Percentiles rank a stretch among this genome's conserved stretches.
phyloP scores from a whole-genome alignment of 2,113 vertebrate genomes.

The Petrocephalus zakoni region DNA sequence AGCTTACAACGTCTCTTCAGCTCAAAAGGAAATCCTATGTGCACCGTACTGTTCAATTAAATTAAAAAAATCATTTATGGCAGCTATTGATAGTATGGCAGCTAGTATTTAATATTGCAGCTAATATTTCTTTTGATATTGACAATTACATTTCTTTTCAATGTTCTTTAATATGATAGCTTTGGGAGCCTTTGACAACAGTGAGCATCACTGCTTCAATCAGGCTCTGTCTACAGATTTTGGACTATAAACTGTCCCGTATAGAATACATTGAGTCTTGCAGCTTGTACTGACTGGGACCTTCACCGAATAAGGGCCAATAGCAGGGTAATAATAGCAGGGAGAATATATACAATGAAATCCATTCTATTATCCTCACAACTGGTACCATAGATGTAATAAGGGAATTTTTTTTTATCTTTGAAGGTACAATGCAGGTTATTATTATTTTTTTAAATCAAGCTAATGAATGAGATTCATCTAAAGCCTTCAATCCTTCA shows the following conservation, averaged over 20 bases:
- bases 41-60: neutral
- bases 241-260: neutral
- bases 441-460: neutral
- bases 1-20: neutral
- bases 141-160: neutral
- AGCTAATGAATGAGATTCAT: neutral
- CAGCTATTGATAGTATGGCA: too few relatives aligned
- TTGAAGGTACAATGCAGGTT: neutral
- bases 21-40: neutral
- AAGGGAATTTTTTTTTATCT: neutral
- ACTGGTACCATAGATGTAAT: neutral
- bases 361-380: neutral
- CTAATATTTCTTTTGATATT: neutral
- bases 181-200: neutral
- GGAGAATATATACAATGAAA: neutral
- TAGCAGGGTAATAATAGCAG: neutral
- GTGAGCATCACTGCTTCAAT: neutral
- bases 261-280: neutral
- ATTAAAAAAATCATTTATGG: neutral
- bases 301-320: neutral
- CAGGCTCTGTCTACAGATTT: neutral
- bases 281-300: neutral
- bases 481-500: neutral
- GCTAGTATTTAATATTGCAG: too few relatives aligned
- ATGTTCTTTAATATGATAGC: neutral